Base-by-base conservation (phyloP, 2,888 invertebrate species). In the Choristoneura rosaceana region DNA sequence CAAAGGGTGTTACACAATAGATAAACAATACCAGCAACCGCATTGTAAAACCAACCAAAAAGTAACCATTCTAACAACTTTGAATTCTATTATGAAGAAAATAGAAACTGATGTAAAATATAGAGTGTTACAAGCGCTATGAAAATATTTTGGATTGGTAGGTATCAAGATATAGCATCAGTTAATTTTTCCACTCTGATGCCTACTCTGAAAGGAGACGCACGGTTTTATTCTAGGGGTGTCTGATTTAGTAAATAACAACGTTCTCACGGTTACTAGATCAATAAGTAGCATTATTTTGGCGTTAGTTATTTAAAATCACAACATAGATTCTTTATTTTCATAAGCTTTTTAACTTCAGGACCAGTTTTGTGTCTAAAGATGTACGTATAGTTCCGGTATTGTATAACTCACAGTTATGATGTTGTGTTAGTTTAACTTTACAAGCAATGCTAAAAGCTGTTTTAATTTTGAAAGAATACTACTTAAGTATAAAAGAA, bases 101-200 rank as follows among this genome's bases (percentile, higher is more conserved):
- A 79, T 78, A 82, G 75, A 75, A 74, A 45, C 68, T 73, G 61
- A 66, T 69, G 38, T 14, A 12, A 67, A 41, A 75, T 67, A 70
- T 4, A 43, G 63, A 60, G 74, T 38, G n/a, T 34, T 33, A 76
- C 76, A 70, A 67, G 7, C 64, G 50, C 71, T 55, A 55, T 73
- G 73, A 78, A 77, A 78, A 76, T 77, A 81, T 86, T 86, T 83
- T 82, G 83, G 83, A 84, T 81, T 82, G 77, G 73, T 73, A 64
- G 81, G 80, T 84, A 83, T 82, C 79, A 76, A 78, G 87, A 90
- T 89, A 89, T 87, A 87, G 89, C 87, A 91, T 92, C 88, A 86
- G 90, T 90, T 87, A 88, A 89, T 91, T 90, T 92, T 93, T 90
- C 88, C 90, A 87, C 87, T 84, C 90, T 89, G 83, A 88, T 90